Evolutionary conservation across 2,888 invertebrate species (phyloP).

Genomic region (Baccha elongata): DNA sequence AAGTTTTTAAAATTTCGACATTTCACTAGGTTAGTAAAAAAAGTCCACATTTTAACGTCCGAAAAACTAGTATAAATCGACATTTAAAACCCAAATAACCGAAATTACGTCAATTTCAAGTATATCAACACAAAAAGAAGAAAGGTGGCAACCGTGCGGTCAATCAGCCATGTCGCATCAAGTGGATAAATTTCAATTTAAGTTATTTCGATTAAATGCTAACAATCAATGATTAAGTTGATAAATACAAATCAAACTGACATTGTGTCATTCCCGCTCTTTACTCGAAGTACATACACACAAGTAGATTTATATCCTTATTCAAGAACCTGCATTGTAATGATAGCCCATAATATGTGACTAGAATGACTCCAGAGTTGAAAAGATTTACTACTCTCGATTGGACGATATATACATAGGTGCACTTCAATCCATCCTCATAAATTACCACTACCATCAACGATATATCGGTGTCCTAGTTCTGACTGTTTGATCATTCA

Average conservation of each 20-base stretch:
- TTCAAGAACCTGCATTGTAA: not conserved
- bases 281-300: conserved; percentile 70
- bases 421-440: conserved; percentile 58
- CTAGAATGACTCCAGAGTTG: not conserved
- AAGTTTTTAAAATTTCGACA: no score
- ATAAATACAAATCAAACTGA: conserved; percentile 72
- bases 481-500: conserved; percentile 31
- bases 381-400: conserved; percentile 61
- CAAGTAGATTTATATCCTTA: conserved; percentile 17
- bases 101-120: no score
- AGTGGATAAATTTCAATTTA: conserved; percentile 71
- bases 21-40: no score
- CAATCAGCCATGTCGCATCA: not conserved
- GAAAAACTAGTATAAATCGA: no score
- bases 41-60: no score
- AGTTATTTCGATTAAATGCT: conserved; percentile 74
- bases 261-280: conserved; percentile 59
- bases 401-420: conserved; percentile 36
- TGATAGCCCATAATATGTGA: conserved; percentile 16
- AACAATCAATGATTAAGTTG: conserved; percentile 74
- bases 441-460: conserved; percentile 56
- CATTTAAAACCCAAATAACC: no score
- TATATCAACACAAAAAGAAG: not conserved
- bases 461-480: conserved; percentile 5
- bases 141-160: conserved; percentile 16